phyloP scores from a whole-genome alignment of 2,113 vertebrate genomes.

The Lichenostomus cassidix region DNA sequence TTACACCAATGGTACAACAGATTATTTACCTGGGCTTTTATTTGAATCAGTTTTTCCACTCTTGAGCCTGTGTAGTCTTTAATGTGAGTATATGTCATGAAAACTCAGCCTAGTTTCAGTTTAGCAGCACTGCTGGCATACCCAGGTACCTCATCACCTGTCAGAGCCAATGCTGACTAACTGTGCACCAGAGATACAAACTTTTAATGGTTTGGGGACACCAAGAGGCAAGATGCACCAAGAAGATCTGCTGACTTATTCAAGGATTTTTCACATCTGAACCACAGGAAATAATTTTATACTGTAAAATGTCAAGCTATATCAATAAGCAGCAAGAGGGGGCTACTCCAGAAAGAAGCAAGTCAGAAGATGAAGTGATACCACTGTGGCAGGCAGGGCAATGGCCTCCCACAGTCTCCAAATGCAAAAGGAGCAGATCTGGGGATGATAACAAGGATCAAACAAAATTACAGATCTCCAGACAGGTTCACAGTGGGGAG shows the following conservation, averaged over 20 bases:
- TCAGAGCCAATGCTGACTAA: not conserved
- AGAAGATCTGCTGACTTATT: not conserved
- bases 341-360: not conserved
- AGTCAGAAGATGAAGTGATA: not conserved
- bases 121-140: not conserved
- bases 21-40: not conserved
- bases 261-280: not conserved
- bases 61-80: not conserved
- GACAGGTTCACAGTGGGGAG: not conserved
- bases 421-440: not conserved
- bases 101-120: not conserved
- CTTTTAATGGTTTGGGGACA: not conserved
- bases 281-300: not conserved
- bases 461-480: not conserved
- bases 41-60: not conserved
- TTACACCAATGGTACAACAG: not conserved
- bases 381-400: not conserved
- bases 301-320: not conserved
- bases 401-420: not conserved
- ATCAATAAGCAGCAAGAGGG: not conserved
- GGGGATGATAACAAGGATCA: not conserved
- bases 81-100: not conserved
- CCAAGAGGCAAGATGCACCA: not conserved
- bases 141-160: not conserved
- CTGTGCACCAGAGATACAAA: not conserved